Evolutionary conservation across 2,888 invertebrate species (phyloP), one percentile per base, ranked within the genome.

Genomic region (Aphidius colemani): DNA sequence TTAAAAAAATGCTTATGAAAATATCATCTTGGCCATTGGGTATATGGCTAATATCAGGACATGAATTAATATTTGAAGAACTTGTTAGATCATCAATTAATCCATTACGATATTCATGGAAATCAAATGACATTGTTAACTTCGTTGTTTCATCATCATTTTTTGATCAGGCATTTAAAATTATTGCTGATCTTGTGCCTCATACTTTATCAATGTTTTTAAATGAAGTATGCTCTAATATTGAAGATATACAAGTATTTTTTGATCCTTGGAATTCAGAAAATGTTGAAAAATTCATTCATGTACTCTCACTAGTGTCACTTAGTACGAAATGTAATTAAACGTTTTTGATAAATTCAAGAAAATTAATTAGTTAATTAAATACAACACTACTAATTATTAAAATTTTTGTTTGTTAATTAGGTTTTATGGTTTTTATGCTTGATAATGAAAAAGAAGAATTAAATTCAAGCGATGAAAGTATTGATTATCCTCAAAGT

Each of bases 51-150:
- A 68, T 82, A 13, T 71, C 77, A 4, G 69, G 71, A 6, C 76
- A 77, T 53, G 64, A 73, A 7, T 59, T 73, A 7, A 72, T 78
- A 8, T 77, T 82, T n/a, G 75, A 76, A 55, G 82, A 82, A 70
- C 53, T 82, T 40, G 75, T 82, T 45, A 74, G 78, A 41, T 76
- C 75, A 45, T 78, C 74, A 5, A 74, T 81, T 30, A 75, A 75
- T 43, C 80, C 82, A 5, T 65, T 82, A 7, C 71, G 78, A 67
- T 72, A 74, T 49, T 76, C 78, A 2, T 82, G 82, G 82, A 76
- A 70, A 43, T 75, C 74, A 7, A 76, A 71, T 50, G 73, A 78
- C 48, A 72, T 79, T n/a, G 74, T 77, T 8, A 71, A 75, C 43
- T 81, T 82, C 51, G 71, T 81, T 13, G 73, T 78, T 1, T 74